A percentile compares a stretch with the other conserved stretches of the same genome.
These are phyloP conservation scores for Metellina segmentata DNA, from an alignment of 2,888 invertebrate species.

Conservation along the genomic window DNA sequence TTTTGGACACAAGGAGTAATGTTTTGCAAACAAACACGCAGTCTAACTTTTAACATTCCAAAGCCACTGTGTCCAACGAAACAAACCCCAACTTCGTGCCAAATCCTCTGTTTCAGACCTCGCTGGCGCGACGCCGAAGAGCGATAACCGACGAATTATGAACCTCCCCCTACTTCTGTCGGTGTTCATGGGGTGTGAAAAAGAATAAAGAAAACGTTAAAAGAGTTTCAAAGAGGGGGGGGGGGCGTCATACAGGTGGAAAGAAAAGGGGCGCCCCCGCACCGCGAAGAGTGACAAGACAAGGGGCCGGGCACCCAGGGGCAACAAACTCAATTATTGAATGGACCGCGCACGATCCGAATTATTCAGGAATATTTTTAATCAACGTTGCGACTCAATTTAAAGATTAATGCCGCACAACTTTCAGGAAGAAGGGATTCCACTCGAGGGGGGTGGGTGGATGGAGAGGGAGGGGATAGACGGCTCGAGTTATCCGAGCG, in stretches of 20 bases:
- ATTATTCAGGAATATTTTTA: constrained; percentile 77
- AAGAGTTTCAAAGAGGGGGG: constrained; percentile 70
- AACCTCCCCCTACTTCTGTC: constrained; percentile 27
- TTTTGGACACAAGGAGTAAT: too few species aligned
- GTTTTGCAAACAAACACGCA: too few species aligned
- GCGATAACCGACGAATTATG: constrained; percentile 73
- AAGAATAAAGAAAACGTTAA: constrained; percentile 76
- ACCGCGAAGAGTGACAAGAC: constrained; percentile 73
- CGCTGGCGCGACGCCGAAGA: neutral
- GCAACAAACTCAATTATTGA: constrained; percentile 76
- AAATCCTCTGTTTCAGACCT: too few species aligned
- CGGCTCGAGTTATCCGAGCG: constrained; percentile 68
- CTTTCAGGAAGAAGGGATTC: constrained; percentile 27
- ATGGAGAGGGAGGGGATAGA: constrained; percentile 9
- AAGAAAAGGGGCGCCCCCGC: constrained; percentile 69
- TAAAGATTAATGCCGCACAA: constrained; percentile 75
- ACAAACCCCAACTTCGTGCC: too few species aligned
- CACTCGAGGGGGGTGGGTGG: constrained; percentile 8
- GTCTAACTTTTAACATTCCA: too few species aligned
- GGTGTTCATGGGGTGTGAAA: constrained; percentile 74
- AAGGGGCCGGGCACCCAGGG: constrained; percentile 72
- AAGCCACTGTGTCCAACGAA: too few species aligned
- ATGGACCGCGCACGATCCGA: constrained; percentile 74
- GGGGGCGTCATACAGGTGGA: constrained; percentile 73
- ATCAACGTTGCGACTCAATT: constrained; percentile 76